Conservation (phyloP, 2,797 vertebrate genomes). For the Bradypodion ventrale region DNA sequence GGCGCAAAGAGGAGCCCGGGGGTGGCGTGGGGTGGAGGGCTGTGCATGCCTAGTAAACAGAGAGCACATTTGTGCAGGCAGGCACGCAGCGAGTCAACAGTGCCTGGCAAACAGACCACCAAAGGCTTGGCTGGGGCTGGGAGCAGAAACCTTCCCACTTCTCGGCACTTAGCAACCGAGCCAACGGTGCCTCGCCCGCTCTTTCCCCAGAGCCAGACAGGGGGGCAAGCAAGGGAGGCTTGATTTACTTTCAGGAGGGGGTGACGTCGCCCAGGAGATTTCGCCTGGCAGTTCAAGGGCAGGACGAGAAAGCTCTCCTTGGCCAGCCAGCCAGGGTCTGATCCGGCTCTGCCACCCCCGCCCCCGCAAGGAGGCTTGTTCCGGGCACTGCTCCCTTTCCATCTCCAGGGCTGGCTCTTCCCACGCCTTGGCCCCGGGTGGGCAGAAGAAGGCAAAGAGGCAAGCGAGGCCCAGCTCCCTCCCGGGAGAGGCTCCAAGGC, state of each 20-base stretch:
- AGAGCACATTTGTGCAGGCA: slow-evolving; percentile 41
- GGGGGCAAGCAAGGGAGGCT: slow-evolving; percentile 25
- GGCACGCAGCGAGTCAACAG: slow-evolving; percentile 57
- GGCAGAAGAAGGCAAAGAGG: slow-evolving; percentile 26
- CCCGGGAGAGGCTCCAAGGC: slow-evolving; percentile 46
- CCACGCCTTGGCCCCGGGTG: slow-evolving; percentile 40
- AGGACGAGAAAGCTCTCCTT: too few relatives aligned
- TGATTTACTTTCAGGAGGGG: slow-evolving; percentile 70
- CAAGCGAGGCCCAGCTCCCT: slow-evolving; percentile 33
- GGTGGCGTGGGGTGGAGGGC: too few relatives aligned
- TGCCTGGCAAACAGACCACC: slow-evolving; percentile 38
- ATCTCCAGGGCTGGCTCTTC: slow-evolving; percentile 44
- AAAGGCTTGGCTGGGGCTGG: slow-evolving; percentile 24
- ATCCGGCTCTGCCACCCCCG: slow-evolving; percentile 69
- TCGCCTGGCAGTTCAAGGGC: slow-evolving; percentile 82
- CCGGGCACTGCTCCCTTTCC: slow-evolving; percentile 63
- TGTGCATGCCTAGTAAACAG: slow-evolving; percentile 55
- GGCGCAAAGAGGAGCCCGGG: slow-evolving; percentile 53
- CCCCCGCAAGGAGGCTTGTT: slow-evolving; percentile 68
- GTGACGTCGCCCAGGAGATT: slow-evolving; percentile 61
- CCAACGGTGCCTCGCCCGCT: slow-evolving; percentile 37
- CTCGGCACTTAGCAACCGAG: slow-evolving; percentile 64
- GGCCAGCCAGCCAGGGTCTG: too few relatives aligned
- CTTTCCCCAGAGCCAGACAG: slow-evolving; percentile 46
- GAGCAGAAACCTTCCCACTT: slow-evolving; percentile 59